phyloP scores from a whole-genome alignment of 2,113 vertebrate species.

The Pogona vitticeps region DNA sequence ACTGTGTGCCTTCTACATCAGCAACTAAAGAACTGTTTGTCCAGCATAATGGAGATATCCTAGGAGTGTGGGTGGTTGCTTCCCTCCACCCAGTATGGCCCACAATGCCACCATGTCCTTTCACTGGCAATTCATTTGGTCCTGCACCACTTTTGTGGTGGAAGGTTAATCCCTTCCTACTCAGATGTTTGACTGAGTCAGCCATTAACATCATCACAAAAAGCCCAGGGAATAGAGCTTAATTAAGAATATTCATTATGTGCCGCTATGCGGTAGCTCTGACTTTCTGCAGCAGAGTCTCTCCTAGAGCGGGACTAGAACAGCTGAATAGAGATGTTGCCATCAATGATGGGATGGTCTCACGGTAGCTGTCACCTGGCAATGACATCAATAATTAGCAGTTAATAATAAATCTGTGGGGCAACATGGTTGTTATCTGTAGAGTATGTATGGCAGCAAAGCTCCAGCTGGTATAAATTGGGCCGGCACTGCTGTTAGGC shows the following conservation, averaged over 20 bases:
- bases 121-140: background rate
- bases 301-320: background rate
- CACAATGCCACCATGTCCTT: background rate
- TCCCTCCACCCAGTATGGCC: background rate
- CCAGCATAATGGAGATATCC: background rate
- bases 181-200: background rate
- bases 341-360: background rate
- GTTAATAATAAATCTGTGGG: background rate
- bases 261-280: background rate
- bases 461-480: background rate
- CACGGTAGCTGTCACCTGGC: background rate
- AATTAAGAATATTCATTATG: constrained; percentile 6
- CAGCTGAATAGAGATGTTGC: background rate
- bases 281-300: background rate
- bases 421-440: background rate
- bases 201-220: background rate
- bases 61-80: background rate
- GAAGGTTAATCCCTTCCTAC: background rate
- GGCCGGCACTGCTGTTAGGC: background rate
- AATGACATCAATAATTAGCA: background rate
- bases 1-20: constrained; percentile 3
- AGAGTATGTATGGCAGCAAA: too few relatives aligned
- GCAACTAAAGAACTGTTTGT: constrained; percentile 26
- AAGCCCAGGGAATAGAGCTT: background rate
- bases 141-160: constrained; percentile 36